Evolutionary conservation across 2,888 invertebrate species (phyloP).

Genomic region (Polyommatus iphigenia): DNA sequence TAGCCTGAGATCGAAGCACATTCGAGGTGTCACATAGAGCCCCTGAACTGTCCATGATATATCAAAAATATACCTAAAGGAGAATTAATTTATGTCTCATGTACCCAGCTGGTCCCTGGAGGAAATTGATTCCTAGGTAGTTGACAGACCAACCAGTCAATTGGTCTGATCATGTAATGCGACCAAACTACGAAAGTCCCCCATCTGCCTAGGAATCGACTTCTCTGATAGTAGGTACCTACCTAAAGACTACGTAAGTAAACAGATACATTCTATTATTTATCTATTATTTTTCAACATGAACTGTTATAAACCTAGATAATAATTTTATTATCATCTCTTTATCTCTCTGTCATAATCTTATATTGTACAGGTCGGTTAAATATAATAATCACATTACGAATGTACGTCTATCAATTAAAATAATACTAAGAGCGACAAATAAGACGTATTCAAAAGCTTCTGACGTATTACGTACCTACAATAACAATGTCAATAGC

Average conservation of each 20-base stretch:
- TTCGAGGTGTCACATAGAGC: too few relatives aligned
- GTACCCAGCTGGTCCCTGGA: too few relatives aligned
- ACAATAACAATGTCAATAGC: background rate
- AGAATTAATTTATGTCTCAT: background rate
- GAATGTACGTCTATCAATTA: background rate
- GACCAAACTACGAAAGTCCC: too few relatives aligned
- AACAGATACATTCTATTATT: background rate
- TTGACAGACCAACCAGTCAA: too few relatives aligned
- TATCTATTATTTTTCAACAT: background rate
- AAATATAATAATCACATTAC: background rate
- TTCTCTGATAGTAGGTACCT: too few relatives aligned
- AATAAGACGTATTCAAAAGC: too few relatives aligned
- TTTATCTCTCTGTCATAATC: constrained; percentile 5
- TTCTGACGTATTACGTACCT: background rate
- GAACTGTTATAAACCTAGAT: background rate
- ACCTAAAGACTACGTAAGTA: background rate
- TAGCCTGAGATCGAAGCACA: too few relatives aligned
- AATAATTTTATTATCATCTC: background rate
- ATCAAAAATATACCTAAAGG: too few relatives aligned
- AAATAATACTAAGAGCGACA: background rate
- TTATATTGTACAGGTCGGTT: constrained; percentile 15
- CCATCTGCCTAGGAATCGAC: too few relatives aligned
- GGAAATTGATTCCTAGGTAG: too few relatives aligned
- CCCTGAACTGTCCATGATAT: too few relatives aligned
- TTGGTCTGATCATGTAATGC: too few relatives aligned